Conservation (phyloP, 2,797 vertebrate genomes). For the Acomys russatus region DNA sequence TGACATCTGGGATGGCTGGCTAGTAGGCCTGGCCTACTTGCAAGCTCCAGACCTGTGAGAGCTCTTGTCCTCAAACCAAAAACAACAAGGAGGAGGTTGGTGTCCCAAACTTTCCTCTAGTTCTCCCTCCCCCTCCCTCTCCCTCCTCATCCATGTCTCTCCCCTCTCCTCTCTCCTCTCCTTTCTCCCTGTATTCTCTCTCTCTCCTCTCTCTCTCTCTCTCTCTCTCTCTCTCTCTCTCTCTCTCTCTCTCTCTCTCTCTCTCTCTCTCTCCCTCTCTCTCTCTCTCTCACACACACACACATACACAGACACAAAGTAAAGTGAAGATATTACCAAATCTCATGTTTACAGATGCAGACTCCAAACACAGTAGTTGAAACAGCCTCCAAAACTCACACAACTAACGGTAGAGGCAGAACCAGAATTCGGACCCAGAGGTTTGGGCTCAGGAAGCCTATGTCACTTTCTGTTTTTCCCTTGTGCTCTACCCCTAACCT, state of each 20-base stretch:
- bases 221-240: background rate
- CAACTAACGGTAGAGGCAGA: background rate
- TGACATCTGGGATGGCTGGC: background rate
- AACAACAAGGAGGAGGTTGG: background rate
- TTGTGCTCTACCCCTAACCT: background rate
- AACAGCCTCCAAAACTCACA: conserved; percentile 7
- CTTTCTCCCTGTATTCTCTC: background rate
- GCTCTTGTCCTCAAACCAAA: background rate
- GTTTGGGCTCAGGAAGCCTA: background rate
- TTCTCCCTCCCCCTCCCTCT: background rate
- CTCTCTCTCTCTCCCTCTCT: background rate
- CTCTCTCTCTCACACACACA: background rate
- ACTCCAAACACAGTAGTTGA: conserved; percentile 39
- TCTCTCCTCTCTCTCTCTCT: background rate
- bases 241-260: background rate
- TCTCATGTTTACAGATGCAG: background rate
- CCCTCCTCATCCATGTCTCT: background rate
- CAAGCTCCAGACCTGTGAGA: background rate
- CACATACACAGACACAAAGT: background rate
- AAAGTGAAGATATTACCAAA: background rate
- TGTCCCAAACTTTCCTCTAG: background rate
- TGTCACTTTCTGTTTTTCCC: background rate
- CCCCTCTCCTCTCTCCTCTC: background rate
- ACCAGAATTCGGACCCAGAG: background rate
- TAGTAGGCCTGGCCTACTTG: background rate